Percentiles rank a stretch among this genome's conserved stretches.
Conservation (phyloP, 2,797 vertebrate species). For the Peromyscus attwateri region DNA sequence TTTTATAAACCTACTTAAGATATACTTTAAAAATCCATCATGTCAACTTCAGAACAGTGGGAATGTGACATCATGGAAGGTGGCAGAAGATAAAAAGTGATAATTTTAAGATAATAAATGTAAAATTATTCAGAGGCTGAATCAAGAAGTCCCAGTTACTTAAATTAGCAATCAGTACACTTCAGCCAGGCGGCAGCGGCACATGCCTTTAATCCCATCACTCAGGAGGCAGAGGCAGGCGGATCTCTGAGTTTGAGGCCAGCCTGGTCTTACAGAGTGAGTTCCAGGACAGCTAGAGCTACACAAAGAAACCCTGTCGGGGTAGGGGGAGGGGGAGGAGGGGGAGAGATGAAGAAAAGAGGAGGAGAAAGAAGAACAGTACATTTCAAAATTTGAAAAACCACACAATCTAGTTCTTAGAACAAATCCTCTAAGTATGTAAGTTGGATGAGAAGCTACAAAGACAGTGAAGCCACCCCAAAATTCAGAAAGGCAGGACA, state of each 20-base stretch:
- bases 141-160: constrained; percentile 8
- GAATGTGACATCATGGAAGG: neutral
- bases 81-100: neutral
- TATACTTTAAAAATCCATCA: constrained; percentile 15
- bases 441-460: neutral
- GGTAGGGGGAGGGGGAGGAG: neutral
- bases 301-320: neutral
- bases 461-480: neutral
- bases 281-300: neutral
- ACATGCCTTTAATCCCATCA: neutral
- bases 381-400: constrained; percentile 4
- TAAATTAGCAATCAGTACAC: constrained; percentile 35
- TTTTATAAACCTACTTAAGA: constrained; percentile 11
- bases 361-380: neutral
- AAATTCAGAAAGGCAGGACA: neutral
- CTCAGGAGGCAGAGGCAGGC: neutral
- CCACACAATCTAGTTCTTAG: neutral
- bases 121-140: constrained; percentile 43
- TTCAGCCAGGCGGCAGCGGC: neutral
- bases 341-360: neutral
- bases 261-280: neutral
- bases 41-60: neutral
- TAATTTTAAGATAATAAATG: constrained; percentile 56
- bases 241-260: neutral
- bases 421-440: neutral